Conservation (phyloP, 2,113 vertebrate species). For the Mesitornis unicolor region DNA sequence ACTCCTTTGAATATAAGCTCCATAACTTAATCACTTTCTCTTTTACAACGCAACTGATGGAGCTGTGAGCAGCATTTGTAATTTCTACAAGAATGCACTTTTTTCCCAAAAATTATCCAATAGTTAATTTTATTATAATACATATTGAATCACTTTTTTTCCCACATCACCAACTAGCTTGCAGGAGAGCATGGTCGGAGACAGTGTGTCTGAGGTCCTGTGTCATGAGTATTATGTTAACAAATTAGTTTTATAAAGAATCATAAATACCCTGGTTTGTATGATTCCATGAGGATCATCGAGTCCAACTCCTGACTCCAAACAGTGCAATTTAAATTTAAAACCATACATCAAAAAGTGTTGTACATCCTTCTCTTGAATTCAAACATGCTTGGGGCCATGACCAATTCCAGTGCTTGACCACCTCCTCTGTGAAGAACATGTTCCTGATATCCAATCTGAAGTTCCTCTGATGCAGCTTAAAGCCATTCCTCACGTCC, state of each 20-base stretch:
- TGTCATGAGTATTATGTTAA: background rate
- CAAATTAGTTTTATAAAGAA: background rate
- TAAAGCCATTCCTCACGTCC: background rate
- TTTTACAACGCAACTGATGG: background rate
- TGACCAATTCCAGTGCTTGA: background rate
- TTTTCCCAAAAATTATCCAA: background rate
- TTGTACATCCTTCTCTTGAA: background rate
- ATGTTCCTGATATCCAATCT: background rate
- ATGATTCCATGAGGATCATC: no score
- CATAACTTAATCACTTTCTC: background rate
- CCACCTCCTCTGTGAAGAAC: no score
- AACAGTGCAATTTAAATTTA: background rate
- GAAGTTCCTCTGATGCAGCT: background rate
- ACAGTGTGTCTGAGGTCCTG: background rate
- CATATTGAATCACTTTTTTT: background rate
- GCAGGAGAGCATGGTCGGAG: background rate
- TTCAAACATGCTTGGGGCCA: background rate
- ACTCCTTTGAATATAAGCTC: background rate
- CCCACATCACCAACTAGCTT: background rate
- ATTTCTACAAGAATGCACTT: background rate
- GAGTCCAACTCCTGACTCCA: background rate
- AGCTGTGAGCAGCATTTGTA: background rate
- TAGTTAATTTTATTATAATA: background rate
- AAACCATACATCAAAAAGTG: background rate
- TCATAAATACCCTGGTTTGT: background rate